These are phyloP conservation scores for Diaphora mendica DNA, from an alignment of 2,888 invertebrate species.

Conservation along the genomic window DNA sequence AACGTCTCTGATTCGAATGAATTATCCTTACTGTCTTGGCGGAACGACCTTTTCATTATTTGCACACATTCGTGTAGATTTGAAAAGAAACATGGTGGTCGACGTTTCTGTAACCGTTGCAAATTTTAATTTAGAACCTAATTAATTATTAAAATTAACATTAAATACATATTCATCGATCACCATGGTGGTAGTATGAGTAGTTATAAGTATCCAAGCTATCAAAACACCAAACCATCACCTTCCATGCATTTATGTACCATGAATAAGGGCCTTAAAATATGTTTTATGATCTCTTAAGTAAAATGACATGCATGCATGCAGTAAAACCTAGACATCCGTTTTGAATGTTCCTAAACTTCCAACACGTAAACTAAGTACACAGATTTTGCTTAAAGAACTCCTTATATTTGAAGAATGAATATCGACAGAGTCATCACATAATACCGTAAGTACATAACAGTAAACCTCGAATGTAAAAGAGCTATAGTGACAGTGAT, in stretches of 20 bases:
- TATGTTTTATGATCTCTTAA: constrained; percentile 23
- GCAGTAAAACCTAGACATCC: constrained; percentile 24
- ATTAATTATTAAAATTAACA: background rate
- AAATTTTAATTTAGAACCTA: background rate
- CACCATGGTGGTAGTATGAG: constrained; percentile 48
- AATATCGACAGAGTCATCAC: background rate
- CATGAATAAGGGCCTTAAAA: constrained; percentile 12
- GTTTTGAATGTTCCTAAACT: background rate
- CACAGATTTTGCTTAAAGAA: background rate
- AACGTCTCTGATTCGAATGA: constrained; percentile 85
- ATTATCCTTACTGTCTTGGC: constrained; percentile 88
- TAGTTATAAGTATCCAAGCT: constrained; percentile 31
- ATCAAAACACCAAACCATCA: constrained; percentile 36
- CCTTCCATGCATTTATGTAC: constrained; percentile 40
- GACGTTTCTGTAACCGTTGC: constrained; percentile 89
- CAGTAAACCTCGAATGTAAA: background rate
- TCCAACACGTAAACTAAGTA: background rate
- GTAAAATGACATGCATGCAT: constrained; percentile 43
- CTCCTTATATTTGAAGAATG: background rate
- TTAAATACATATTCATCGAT: constrained; percentile 29
- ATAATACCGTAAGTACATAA: background rate
- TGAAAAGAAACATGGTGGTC: constrained; percentile 96
- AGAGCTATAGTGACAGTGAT: background rate
- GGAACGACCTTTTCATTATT: constrained; percentile 95
- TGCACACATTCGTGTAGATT: constrained; percentile 95